phyloP scores from a whole-genome alignment of 1,140 invertebrate species.

The Parasteatoda tepidariorum region DNA sequence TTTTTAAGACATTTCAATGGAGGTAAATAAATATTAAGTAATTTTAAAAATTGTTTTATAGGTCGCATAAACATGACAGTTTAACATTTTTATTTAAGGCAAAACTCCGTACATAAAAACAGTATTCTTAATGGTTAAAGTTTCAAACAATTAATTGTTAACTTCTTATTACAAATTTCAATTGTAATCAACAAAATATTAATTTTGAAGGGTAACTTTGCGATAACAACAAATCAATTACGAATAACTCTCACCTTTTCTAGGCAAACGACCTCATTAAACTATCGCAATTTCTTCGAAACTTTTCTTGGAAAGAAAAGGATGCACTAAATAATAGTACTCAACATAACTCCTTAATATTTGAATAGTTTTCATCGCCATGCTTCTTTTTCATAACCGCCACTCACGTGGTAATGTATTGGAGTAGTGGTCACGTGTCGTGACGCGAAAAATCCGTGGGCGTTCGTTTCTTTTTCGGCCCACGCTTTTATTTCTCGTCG shows the following conservation, averaged over 20 bases:
- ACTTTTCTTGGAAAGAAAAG: background rate
- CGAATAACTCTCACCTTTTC: background rate
- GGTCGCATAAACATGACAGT: no score
- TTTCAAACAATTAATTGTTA: no score
- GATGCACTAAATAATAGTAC: background rate
- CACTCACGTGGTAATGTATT: slow-evolving; percentile 38
- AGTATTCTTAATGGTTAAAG: no score
- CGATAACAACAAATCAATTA: background rate
- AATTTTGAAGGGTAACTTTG: no score
- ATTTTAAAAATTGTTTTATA: no score
- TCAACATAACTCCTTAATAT: background rate
- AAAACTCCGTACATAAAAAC: no score
- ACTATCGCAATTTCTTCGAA: background rate
- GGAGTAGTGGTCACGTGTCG: slow-evolving; percentile 37
- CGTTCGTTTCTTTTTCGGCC: slow-evolving; percentile 23
- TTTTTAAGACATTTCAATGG: no score
- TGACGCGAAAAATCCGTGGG: slow-evolving; percentile 42
- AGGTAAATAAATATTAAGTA: no score
- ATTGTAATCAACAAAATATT: no score
- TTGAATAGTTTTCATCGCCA: slow-evolving; percentile 6
- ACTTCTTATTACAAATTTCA: no score
- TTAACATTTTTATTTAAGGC: no score
- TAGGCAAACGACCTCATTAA: background rate
- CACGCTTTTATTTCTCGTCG: slow-evolving; percentile 11
- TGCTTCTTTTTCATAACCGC: background rate